Evolutionary conservation across 2,113 vertebrate genomes (phyloP).

Genomic region (Meriones unguiculatus): DNA sequence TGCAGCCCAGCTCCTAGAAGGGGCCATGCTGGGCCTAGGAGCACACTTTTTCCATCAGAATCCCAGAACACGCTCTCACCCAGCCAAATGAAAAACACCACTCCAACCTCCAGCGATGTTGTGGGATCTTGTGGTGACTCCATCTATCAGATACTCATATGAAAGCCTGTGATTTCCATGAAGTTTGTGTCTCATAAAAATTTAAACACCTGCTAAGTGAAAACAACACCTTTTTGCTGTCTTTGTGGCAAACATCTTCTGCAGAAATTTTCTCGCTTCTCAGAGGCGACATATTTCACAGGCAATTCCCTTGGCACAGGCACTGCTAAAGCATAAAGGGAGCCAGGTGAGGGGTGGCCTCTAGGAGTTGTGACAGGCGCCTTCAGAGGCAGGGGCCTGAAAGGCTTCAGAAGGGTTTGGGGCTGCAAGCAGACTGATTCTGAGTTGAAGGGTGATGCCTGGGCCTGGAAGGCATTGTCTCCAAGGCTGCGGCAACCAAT

Average conservation of each 20-base stretch:
- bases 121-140: neutral
- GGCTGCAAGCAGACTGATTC: neutral
- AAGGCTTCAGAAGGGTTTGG: neutral
- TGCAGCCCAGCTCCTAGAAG: neutral
- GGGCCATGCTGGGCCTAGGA: rapidly evolving
- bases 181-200: slow-evolving; percentile 70
- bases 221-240: slow-evolving; percentile 73
- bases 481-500: neutral
- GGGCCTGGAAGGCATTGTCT: neutral
- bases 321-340: slow-evolving; percentile 11
- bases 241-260: slow-evolving; percentile 68
- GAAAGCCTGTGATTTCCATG: slow-evolving; percentile 49
- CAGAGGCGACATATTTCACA: slow-evolving; percentile 51
- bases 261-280: slow-evolving; percentile 74
- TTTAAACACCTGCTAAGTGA: slow-evolving; percentile 75
- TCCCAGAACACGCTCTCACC: neutral
- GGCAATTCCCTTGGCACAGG: neutral
- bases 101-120: neutral
- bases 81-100: neutral
- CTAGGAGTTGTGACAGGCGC: neutral
- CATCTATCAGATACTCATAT: neutral
- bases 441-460: neutral
- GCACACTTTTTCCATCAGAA: neutral
- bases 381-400: neutral
- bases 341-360: neutral